Evolutionary conservation across 1,140 invertebrate species (phyloP).

Genomic region (Pseudoatta argentina): DNA sequence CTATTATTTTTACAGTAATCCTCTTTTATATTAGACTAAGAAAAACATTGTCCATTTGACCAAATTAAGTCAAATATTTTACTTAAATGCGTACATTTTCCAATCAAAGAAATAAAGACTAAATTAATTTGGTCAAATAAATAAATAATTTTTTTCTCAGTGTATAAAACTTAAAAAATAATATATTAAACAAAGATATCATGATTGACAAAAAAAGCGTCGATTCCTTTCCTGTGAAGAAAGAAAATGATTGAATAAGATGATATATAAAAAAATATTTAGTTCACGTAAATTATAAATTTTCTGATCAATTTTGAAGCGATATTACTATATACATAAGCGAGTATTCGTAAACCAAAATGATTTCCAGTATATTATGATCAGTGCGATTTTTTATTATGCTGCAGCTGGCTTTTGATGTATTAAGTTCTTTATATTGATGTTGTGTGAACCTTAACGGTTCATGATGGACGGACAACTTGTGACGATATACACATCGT

Average conservation of each 20-base stretch:
- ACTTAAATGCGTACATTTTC: too few species aligned
- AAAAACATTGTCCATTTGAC: too few species aligned
- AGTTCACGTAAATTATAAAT: neutral
- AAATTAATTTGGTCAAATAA: too few species aligned
- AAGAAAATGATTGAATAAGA: neutral
- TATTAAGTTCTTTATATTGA: too few species aligned
- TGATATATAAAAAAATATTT: neutral
- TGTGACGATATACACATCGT: constrained; percentile 3
- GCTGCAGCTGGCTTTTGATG: neutral
- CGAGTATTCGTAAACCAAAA: neutral
- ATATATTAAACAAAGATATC: neutral
- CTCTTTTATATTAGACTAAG: neutral
- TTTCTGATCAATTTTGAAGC: neutral
- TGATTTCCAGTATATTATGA: constrained; percentile 9
- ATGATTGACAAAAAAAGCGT: neutral
- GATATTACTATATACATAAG: neutral
- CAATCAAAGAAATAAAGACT: too few species aligned
- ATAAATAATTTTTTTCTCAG: too few species aligned
- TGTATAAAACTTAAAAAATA: neutral
- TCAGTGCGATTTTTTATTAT: neutral
- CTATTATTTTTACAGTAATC: neutral
- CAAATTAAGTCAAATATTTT: too few species aligned
- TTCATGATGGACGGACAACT: constrained; percentile 1
- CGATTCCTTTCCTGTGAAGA: neutral
- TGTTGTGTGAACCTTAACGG: constrained; percentile 19